Evolutionary conservation across 2,888 invertebrate genomes (phyloP).

Genomic region (Baccha elongata): DNA sequence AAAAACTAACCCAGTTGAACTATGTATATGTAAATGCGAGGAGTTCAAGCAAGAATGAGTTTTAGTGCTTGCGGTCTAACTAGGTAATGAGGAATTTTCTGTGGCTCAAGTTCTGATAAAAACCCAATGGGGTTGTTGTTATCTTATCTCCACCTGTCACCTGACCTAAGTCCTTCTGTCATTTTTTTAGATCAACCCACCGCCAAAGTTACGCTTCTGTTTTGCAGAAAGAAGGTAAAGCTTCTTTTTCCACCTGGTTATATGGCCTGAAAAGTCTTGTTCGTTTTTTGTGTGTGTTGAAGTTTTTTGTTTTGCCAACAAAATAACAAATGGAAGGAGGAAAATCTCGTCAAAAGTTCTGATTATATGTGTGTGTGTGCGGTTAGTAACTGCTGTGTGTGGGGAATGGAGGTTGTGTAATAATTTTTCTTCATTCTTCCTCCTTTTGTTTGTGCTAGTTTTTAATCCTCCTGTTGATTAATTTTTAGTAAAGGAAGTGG

Average conservation of each 20-base stretch:
- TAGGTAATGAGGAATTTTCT: conserved; percentile 2
- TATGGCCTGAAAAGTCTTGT: neutral
- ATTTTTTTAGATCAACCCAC: conserved; percentile 14
- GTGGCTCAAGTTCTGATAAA: conserved; percentile 42
- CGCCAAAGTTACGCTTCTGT: neutral
- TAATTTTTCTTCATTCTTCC: conserved; percentile 18
- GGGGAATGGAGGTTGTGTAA: conserved; percentile 33
- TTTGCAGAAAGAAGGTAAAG: conserved; percentile 14
- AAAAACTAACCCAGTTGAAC: too few species aligned
- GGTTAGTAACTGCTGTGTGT: too few species aligned
- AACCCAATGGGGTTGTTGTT: conserved; percentile 12
- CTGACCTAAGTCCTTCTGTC: conserved; percentile 1
- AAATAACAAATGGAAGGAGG: conserved; percentile 43
- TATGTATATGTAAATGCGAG: too few species aligned
- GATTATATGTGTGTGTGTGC: conserved; percentile 24
- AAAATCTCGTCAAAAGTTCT: conserved; percentile 52
- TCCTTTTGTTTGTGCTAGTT: conserved; percentile 51
- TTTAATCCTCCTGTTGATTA: conserved; percentile 65
- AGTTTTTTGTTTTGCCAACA: conserved; percentile 8
- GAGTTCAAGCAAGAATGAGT: conserved; percentile 40
- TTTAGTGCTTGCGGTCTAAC: neutral
- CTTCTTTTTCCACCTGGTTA: neutral
- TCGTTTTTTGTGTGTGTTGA: conserved; percentile 1
- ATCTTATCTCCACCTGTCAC: conserved; percentile 1
- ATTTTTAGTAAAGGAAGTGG: conserved; percentile 35